These are phyloP conservation scores for Piezodorus guildinii DNA, from an alignment of 1,140 invertebrate genomes.

Conservation along the genomic window DNA sequence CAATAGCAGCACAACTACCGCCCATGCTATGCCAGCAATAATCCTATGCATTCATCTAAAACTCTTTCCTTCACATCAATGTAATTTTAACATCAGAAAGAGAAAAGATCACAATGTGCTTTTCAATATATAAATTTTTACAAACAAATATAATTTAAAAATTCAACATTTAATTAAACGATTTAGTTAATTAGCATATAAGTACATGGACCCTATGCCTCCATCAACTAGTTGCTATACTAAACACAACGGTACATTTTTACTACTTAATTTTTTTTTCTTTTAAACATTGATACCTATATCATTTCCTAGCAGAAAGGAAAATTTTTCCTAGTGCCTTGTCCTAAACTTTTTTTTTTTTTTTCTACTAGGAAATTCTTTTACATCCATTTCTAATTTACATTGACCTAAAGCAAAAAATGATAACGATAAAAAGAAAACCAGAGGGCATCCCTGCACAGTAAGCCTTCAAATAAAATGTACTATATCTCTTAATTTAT, in stretches of 20 bases:
- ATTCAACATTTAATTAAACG: conserved; percentile 20
- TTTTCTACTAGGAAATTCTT: conserved; percentile 19
- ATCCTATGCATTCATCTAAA: conserved; percentile 6
- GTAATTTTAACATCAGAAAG: conserved; percentile 11
- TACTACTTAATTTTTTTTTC: not conserved
- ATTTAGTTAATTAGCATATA: not conserved
- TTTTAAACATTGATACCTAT: conserved; percentile 9
- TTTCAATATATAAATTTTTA: conserved; percentile 17
- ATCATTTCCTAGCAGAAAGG: conserved; percentile 18
- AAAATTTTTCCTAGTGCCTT: conserved; percentile 4
- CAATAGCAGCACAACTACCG: conserved; percentile 7
- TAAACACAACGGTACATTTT: conserved; percentile 16
- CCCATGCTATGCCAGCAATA: conserved; percentile 6
- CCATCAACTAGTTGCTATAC: conserved; percentile 3
- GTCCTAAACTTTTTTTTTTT: conserved; percentile 2
- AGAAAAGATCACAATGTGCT: conserved; percentile 23
- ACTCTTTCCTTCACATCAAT: conserved; percentile 7
- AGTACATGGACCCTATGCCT: not conserved
- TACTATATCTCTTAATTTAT: conserved; percentile 2
- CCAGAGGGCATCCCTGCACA: conserved; percentile 18
- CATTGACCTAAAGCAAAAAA: conserved; percentile 22
- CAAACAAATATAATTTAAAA: conserved; percentile 19
- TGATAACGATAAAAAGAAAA: conserved; percentile 11
- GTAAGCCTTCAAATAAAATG: conserved; percentile 12
- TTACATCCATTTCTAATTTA: conserved; percentile 18